Base-by-base conservation (phyloP, 2,113 vertebrate genomes). In the Hippocampus guttulatus region DNA sequence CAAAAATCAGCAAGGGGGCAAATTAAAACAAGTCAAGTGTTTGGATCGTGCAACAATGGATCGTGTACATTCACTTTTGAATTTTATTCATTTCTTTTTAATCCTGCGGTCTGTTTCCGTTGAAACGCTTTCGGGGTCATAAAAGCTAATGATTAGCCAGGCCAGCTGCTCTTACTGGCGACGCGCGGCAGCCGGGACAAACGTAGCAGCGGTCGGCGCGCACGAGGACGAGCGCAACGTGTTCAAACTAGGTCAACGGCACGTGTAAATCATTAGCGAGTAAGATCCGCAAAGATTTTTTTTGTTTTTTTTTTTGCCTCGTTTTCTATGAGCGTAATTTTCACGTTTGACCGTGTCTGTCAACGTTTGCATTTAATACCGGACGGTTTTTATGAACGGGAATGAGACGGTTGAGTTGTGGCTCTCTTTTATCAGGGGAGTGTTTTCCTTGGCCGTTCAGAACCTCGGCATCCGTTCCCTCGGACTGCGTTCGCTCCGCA, bases 381-480 rank as follows among this genome's bases (percentile, higher is more conserved):
- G 2, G 30, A 30, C 30, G 30, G 1, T 49, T 49, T 49, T 60
- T 60, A 6, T 2, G 5, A 33, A 60, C 23, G 0, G 2, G 4
- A 20, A 30, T 18, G 16, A 65, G 43, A 15, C n/a, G n/a, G 14
- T 23, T 0, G 45, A 6, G 7, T 18, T 14, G 2, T 51, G 7
- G 2, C 33, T 77, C 16, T 69, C 8, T 76, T 27, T 67, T 41
- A 62, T 21, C 54, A 99, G 97, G 52, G 96, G 96, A 0, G 95
- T 94, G 71, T 96, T 97, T 89, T 97, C 96, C 0, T 88, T 98
- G 79, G 94, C 93, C 0, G 83, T 98, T 74, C 95, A 86, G 90
- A 93, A 94, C 1, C 90, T 98, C 57, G 78, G 88, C 69, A 94
- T 99, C 77, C 77, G 83, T 68, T 96, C 92, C 33, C 91, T 99